phyloP scores from a whole-genome alignment of 2,113 vertebrate species.

The Bungarus multicinctus region DNA sequence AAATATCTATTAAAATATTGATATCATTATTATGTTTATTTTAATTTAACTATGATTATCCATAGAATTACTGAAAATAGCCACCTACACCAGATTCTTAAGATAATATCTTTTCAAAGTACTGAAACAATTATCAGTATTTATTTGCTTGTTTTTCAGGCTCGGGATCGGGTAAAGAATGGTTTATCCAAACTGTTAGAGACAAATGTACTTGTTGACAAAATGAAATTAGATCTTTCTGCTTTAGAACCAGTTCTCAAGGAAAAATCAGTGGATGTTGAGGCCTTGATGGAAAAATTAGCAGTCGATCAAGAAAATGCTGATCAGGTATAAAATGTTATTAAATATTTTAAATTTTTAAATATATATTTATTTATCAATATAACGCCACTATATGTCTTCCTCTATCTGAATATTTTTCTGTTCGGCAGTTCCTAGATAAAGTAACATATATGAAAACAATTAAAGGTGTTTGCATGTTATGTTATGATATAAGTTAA shows the following conservation, averaged over 20 bases:
- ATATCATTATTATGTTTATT: neutral
- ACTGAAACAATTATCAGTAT: neutral
- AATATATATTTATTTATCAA: neutral
- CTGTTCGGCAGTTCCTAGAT: neutral
- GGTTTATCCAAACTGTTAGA: conserved; percentile 81
- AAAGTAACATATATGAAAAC: neutral
- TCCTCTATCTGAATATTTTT: neutral
- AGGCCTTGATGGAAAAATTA: conserved; percentile 80
- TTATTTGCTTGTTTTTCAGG: conserved; percentile 61
- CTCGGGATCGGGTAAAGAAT: conserved; percentile 80
- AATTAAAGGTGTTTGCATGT: neutral
- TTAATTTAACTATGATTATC: neutral
- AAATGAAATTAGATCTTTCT: conserved; percentile 83
- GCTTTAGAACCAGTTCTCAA: conserved; percentile 80
- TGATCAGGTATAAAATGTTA: conserved; percentile 67
- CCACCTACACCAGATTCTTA: neutral
- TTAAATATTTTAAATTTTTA: neutral
- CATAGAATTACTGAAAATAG: neutral
- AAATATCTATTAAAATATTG: neutral
- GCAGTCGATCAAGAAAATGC: conserved; percentile 79
- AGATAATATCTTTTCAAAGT: neutral
- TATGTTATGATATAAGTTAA: neutral
- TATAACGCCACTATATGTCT: neutral
- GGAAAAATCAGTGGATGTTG: conserved; percentile 78
- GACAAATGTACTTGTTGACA: conserved; percentile 80